Base-by-base conservation (phyloP, 2,888 invertebrate genomes). In the Agrotis exclamationis region DNA sequence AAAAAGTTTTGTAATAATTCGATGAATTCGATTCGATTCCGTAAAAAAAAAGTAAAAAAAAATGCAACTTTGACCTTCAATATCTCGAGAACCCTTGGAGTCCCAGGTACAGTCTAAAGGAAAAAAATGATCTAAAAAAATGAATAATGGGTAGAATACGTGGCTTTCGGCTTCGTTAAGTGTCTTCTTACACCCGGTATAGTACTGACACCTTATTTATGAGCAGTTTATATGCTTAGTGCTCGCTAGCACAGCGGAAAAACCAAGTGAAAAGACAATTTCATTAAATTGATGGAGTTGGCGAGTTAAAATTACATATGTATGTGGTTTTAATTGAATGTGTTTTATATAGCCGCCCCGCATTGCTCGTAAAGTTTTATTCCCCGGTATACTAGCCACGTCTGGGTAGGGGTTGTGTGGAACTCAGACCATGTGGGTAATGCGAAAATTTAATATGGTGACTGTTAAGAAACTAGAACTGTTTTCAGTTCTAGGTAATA, bases 241-340 rank as follows among this genome's bases (percentile, higher is more conserved):
- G 9, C 39, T n/a, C 39, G 24, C 44, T 53, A 20, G 53, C 0
- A 28, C 60, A 18, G 7, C 48, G 76, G 78, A 63, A 76, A 66
- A 78, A 50, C 60, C 28, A 50, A 74, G 56, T 69, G 63, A 75
- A 74, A 58, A 75, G 59, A 68, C 67, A 80, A 66, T 80, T 80
- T 68, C 70, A 80, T 80, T 80, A 80, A 57, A 80, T 57, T 68
- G 57, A 80, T 84, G 81, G 83, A 64, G 63, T 68, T 63, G 20
- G 28, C 50, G 33, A 66, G 63, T 81, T 68, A 63, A 80, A 83
- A 71, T 84, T 76, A 80, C 77, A 65, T 84, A 80, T 81, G 80
- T 84, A 84, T 80, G 80, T 65, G 54, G 68, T 84, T 80, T 76
- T 80, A 80, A 80, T 84, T 84, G 63, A 80, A 80, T 84, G 76